Evolutionary conservation across 53 echinoderm and acorn worm genomes (phyloP).

Genomic region (Patiria pectinifera): DNA sequence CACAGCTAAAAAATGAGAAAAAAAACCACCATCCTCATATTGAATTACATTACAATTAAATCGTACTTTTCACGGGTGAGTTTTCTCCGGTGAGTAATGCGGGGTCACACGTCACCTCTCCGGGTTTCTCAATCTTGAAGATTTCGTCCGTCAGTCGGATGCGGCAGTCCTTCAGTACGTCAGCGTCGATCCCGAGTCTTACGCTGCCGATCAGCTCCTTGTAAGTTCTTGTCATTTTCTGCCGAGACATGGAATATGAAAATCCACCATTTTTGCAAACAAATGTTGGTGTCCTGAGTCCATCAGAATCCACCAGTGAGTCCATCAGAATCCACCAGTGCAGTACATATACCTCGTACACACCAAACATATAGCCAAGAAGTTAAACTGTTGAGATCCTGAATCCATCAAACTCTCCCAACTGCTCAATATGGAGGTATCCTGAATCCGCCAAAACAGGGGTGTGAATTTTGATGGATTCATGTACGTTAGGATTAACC

Average conservation of each 20-base stretch:
- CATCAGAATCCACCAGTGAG: too few species aligned
- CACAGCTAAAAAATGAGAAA: too few species aligned
- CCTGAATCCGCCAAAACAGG: too few species aligned
- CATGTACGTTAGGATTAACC: too few species aligned
- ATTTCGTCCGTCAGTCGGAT: constrained; percentile 90
- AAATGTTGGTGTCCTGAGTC: too few species aligned
- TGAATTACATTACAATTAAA: not conserved
- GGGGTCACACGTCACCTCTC: constrained; percentile 86
- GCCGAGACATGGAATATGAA: not conserved
- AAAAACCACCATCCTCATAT: not conserved
- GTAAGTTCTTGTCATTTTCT: constrained; percentile 84
- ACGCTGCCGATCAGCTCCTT: constrained; percentile 88
- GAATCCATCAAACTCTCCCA: too few species aligned
- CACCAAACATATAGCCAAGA: too few species aligned
- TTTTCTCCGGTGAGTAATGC: constrained; percentile 67
- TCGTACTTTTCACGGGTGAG: constrained; percentile 93
- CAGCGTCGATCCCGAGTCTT: constrained; percentile 75
- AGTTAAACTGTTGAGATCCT: too few species aligned
- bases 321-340: too few species aligned
- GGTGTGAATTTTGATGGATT: too few species aligned
- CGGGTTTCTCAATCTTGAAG: constrained; percentile 89
- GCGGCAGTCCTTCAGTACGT: constrained; percentile 83
- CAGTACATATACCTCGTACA: too few species aligned
- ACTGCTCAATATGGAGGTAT: too few species aligned
- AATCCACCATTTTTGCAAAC: not conserved